These are phyloP conservation scores for Chaetophractus vellerosus DNA, from an alignment of 2,797 vertebrate species.

Conservation along the genomic window DNA sequence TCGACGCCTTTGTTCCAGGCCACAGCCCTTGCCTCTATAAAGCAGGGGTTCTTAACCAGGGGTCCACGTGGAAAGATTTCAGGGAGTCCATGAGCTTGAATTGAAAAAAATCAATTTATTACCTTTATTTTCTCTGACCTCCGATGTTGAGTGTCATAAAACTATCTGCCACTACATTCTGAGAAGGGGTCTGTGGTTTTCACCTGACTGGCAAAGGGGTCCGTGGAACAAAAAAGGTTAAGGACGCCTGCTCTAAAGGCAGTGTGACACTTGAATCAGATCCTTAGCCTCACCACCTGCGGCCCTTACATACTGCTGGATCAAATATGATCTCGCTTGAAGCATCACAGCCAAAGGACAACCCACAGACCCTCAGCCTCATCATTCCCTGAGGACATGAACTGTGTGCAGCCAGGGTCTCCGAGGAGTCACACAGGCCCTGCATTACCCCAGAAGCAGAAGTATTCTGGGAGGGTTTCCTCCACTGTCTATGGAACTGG, in stretches of 20 bases:
- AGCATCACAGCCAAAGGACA: background rate
- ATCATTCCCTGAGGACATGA: background rate
- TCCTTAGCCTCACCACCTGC: background rate
- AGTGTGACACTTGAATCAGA: slow-evolving; percentile 14
- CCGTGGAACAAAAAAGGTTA: no score
- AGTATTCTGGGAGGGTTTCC: background rate
- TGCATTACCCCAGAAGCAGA: background rate
- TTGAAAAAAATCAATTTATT: no score
- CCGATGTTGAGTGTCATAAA: no score
- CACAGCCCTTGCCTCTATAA: background rate
- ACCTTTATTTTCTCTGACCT: no score
- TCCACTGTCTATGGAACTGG: slow-evolving; percentile 4
- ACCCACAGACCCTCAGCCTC: background rate
- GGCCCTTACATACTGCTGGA: background rate
- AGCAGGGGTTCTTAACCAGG: no score
- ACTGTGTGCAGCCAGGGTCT: background rate
- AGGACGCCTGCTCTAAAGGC: background rate
- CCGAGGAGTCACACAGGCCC: background rate
- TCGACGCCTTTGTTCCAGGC: background rate
- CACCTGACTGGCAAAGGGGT: no score
- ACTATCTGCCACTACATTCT: no score
- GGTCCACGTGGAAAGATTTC: no score
- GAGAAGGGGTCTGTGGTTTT: no score
- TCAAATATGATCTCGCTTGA: background rate
- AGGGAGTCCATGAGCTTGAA: no score